These are phyloP conservation scores for Channa striata DNA, from an alignment of 2,797 vertebrate genomes.

Conservation along the genomic window DNA sequence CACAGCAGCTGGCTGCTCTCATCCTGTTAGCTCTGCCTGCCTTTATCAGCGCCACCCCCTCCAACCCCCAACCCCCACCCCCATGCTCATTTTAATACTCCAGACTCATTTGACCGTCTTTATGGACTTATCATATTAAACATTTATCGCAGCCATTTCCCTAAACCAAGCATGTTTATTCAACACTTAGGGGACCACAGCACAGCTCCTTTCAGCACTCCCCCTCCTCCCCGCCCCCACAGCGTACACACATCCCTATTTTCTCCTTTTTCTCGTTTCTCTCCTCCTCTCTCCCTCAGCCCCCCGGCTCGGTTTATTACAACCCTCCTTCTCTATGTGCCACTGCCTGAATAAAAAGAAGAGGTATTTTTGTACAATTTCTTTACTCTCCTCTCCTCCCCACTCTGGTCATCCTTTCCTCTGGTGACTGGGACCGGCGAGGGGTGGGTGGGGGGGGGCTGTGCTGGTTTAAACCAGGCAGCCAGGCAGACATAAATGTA, in stretches of 20 bases:
- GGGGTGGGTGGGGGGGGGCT: constrained; percentile 34
- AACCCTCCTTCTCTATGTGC: constrained; percentile 36
- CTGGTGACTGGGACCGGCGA: constrained; percentile 65
- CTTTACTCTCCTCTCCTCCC: constrained; percentile 31
- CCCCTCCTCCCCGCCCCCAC: constrained; percentile 5
- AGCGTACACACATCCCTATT: constrained; percentile 44
- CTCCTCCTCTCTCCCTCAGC: constrained; percentile 43
- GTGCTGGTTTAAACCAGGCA: constrained; percentile 74
- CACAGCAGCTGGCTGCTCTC: constrained; percentile 80
- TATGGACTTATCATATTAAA: constrained; percentile 85
- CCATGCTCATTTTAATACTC: constrained; percentile 81
- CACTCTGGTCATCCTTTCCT: constrained; percentile 48
- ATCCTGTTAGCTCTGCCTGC: constrained; percentile 79
- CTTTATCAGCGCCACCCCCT: constrained; percentile 60
- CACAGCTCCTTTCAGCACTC: constrained; percentile 66
- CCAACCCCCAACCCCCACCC: no score
- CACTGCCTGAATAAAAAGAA: constrained; percentile 58
- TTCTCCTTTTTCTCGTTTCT: constrained; percentile 62
- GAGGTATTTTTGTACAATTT: constrained; percentile 52
- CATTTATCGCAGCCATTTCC: constrained; percentile 84
- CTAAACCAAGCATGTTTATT: constrained; percentile 86
- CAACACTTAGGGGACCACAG: constrained; percentile 83
- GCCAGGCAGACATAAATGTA: constrained; percentile 86
- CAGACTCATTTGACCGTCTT: constrained; percentile 83
- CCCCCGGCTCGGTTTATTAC: constrained; percentile 63